Conservation (phyloP, 92 coral and sea anemone species). For the Epizoanthus rinbou region DNA sequence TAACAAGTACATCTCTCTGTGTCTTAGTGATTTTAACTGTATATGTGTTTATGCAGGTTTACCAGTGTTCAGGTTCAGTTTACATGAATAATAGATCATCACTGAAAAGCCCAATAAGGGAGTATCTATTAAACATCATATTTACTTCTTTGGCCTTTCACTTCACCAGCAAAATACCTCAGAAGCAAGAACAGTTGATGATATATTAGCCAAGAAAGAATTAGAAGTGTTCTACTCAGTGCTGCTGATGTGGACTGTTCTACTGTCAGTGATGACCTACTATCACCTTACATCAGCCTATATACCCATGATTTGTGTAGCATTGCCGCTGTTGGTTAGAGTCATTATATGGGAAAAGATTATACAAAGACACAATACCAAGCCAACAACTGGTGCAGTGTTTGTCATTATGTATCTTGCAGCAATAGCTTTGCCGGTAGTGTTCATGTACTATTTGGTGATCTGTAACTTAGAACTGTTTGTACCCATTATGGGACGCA, state of each 20-base stretch:
- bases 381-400: constrained; percentile 32
- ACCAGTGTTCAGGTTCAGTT: too few species aligned
- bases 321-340: constrained; percentile 72
- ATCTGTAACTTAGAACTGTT: constrained; percentile 67
- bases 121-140: too few species aligned
- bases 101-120: too few species aligned
- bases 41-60: too few species aligned
- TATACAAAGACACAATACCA: constrained; percentile 37
- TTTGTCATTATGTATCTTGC: constrained; percentile 59
- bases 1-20: too few species aligned
- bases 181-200: constrained; percentile 12
- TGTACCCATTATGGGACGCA: constrained; percentile 90
- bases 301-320: constrained; percentile 75
- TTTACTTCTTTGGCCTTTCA: not conserved
- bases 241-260: constrained; percentile 77
- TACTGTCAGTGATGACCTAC: constrained; percentile 78
- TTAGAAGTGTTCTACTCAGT: constrained; percentile 77
- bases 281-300: constrained; percentile 90
- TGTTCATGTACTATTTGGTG: constrained; percentile 62
- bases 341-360: constrained; percentile 84
- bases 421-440: constrained; percentile 62
- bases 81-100: too few species aligned
- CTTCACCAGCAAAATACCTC: constrained; percentile 5
- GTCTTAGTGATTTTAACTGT: too few species aligned
- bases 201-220: constrained; percentile 57